phyloP scores from a whole-genome alignment of 2,888 invertebrate species.

The Creontiades dilutus region DNA sequence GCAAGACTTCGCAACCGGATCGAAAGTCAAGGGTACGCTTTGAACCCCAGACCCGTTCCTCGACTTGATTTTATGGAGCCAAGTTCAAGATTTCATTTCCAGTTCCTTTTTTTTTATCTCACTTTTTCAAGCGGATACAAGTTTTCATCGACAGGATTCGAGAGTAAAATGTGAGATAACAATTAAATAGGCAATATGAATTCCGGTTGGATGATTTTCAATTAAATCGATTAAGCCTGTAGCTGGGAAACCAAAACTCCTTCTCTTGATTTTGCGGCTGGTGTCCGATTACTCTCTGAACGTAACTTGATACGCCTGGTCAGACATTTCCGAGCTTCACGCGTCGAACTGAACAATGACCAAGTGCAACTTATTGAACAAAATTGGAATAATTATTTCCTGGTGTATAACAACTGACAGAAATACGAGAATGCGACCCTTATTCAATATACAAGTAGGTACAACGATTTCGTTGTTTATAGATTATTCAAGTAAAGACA shows the following conservation, averaged over 20 bases:
- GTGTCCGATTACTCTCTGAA: background rate
- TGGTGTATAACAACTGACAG: too few relatives aligned
- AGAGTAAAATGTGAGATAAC: background rate
- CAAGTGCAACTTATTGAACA: too few relatives aligned
- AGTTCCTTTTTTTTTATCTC: background rate
- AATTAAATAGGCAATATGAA: background rate
- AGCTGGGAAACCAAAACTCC: background rate
- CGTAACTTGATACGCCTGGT: too few relatives aligned
- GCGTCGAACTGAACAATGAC: too few relatives aligned
- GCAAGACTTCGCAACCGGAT: conserved; percentile 52
- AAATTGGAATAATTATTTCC: too few relatives aligned
- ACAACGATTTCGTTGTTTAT: too few relatives aligned
- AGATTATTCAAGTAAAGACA: too few relatives aligned
- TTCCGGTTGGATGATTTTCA: conserved; percentile 5
- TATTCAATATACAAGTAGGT: too few relatives aligned
- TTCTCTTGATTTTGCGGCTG: background rate
- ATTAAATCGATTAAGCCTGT: background rate
- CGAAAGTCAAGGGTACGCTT: conserved; percentile 56
- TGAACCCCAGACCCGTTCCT: conserved; percentile 4
- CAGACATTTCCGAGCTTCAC: too few relatives aligned
- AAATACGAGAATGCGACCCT: too few relatives aligned
- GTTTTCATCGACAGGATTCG: background rate
- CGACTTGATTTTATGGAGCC: conserved; percentile 14
- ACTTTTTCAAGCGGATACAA: background rate
- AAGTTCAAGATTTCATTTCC: conserved; percentile 39